Percentiles rank a stretch among this genome's conserved stretches.
Evolutionary conservation across 2,113 vertebrate genomes (phyloP).

Genomic region (Halichoerus grypus): DNA sequence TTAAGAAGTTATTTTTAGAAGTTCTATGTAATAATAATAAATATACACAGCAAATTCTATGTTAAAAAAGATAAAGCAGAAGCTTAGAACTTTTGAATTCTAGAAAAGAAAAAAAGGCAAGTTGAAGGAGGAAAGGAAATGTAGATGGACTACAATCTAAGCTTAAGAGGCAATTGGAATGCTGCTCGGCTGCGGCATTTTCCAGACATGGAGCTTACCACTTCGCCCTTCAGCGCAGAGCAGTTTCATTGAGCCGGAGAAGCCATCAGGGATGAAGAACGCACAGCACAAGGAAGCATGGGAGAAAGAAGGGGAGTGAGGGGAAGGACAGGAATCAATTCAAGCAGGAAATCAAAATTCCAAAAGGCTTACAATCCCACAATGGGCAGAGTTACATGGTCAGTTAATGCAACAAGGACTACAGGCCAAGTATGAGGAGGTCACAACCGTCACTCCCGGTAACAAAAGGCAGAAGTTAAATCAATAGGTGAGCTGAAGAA

Average conservation of each 20-base stretch:
- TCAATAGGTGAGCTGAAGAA: neutral
- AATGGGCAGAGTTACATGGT: neutral
- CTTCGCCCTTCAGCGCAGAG: slow-evolving; percentile 86
- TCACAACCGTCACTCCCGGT: neutral
- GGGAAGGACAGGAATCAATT: slow-evolving; percentile 69
- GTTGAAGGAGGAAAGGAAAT: neutral
- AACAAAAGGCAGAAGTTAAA: neutral
- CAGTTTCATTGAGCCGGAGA: slow-evolving; percentile 64
- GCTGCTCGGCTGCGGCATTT: neutral
- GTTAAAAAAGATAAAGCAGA: neutral
- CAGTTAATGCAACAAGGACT: fast-evolving
- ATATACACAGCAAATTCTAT: neutral
- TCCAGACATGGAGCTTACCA: slow-evolving; percentile 86
- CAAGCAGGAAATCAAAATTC: slow-evolving; percentile 67
- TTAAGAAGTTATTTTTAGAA: neutral
- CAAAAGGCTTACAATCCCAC: neutral
- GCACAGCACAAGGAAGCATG: slow-evolving; percentile 63
- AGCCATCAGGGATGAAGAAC: slow-evolving; percentile 67
- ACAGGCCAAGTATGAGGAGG: neutral
- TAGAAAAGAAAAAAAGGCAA: neutral
- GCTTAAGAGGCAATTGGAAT: neutral
- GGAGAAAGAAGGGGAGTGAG: slow-evolving; percentile 64
- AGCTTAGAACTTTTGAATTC: neutral
- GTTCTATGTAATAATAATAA: neutral
- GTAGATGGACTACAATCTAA: neutral